Evolutionary conservation across 2,888 invertebrate genomes (phyloP).

Genomic region (Rhingia rostrata): DNA sequence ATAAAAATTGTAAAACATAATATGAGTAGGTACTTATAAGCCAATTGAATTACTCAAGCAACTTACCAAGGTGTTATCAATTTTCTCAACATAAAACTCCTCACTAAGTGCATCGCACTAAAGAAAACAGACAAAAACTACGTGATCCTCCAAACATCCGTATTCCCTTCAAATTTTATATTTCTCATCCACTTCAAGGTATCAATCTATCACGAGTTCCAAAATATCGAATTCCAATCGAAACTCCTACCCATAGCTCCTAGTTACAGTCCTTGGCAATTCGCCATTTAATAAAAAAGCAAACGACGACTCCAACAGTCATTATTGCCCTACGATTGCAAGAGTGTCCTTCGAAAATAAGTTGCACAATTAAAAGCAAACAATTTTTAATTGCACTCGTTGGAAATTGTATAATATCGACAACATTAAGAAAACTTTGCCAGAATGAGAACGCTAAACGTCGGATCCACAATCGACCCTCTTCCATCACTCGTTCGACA

Average conservation of each 20-base stretch:
- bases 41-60: too few relatives aligned
- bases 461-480: background rate
- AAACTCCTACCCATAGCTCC: background rate
- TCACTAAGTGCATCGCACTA: too few relatives aligned
- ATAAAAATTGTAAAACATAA: too few relatives aligned
- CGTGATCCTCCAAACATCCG: background rate
- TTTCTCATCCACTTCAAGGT: background rate
- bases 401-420: background rate
- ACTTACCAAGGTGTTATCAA: too few relatives aligned
- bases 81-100: too few relatives aligned
- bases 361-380: conserved; percentile 31
- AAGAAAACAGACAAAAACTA: too few relatives aligned
- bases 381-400: conserved; percentile 15
- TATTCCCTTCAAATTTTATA: background rate
- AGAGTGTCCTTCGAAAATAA: background rate
- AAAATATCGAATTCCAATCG: background rate
- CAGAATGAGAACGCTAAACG: background rate
- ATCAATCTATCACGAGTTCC: background rate
- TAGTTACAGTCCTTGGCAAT: background rate
- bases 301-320: background rate
- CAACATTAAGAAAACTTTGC: conserved; percentile 3
- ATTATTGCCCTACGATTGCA: background rate
- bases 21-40: too few relatives aligned
- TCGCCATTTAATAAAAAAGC: background rate
- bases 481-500: conserved; percentile 4